A percentile compares a stretch with the other conserved stretches of the same genome.
Conservation (phyloP, 2,113 vertebrate genomes). For the Lanius collurio region DNA sequence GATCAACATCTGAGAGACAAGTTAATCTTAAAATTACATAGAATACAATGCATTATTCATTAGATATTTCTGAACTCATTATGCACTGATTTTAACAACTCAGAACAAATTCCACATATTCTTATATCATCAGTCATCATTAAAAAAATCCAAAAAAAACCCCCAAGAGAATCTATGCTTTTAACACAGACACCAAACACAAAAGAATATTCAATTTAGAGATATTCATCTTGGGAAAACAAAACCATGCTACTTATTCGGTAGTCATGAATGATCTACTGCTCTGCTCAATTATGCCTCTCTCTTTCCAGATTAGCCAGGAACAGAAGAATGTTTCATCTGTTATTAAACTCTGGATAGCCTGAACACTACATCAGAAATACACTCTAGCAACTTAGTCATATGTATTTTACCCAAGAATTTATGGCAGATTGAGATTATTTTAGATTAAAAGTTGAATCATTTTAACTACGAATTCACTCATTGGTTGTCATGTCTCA, state of each 20-base stretch:
- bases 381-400: not conserved
- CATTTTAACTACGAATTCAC: not conserved
- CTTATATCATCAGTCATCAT: not conserved
- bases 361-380: not conserved
- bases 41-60: not conserved
- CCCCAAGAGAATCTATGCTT: not conserved
- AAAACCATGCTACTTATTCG: not conserved
- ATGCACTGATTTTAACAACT: not conserved
- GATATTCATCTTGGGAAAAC: not conserved
- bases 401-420: not conserved
- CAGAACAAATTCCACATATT: not conserved
- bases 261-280: not conserved
- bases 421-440: not conserved
- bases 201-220: not conserved
- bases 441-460: not conserved
- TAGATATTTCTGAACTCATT: not conserved
- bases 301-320: not conserved
- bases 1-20: not conserved
- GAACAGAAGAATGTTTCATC: not conserved
- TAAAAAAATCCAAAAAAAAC: not conserved
- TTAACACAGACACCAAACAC: not conserved
- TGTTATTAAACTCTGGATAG: not conserved
- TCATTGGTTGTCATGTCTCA: not conserved
- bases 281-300: not conserved
- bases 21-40: not conserved